A percentile compares a stretch with the other conserved stretches of the same genome.
These are phyloP conservation scores for Harpalus rubripes DNA, from an alignment of 2,888 invertebrate genomes.

Conservation along the genomic window DNA sequence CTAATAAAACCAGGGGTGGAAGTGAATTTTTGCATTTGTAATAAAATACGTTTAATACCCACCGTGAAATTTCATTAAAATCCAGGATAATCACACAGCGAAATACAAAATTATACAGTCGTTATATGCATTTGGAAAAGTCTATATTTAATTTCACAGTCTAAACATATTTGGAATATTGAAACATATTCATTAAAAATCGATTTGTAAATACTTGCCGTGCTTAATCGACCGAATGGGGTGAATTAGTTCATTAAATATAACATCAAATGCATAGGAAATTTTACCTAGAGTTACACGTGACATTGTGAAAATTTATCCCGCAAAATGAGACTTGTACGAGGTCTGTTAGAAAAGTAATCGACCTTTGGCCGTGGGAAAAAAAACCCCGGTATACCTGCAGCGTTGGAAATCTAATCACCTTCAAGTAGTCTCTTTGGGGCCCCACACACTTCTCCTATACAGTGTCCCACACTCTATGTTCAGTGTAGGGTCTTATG, in stretches of 20 bases:
- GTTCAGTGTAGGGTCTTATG: too few species aligned
- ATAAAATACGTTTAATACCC: slow-evolving; percentile 9
- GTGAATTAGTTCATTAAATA: background rate
- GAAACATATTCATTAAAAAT: slow-evolving; percentile 33
- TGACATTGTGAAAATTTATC: background rate
- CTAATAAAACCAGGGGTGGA: background rate
- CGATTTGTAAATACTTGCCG: background rate
- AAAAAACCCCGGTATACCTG: too few species aligned
- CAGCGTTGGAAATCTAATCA: too few species aligned
- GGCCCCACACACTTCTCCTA: too few species aligned
- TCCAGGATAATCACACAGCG: background rate
- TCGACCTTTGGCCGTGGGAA: too few species aligned
- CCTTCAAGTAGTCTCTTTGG: too few species aligned
- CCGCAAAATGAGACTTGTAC: background rate
- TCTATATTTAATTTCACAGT: slow-evolving; percentile 9
- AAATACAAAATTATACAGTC: slow-evolving; percentile 23
- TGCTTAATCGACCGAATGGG: background rate
- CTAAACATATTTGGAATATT: slow-evolving; percentile 21
- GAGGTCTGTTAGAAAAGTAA: too few species aligned
- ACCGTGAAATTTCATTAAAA: slow-evolving; percentile 26
- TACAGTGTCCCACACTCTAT: too few species aligned
- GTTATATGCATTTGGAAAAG: slow-evolving; percentile 20
- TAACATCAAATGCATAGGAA: background rate
- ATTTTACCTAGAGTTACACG: background rate
- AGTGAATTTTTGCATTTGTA: background rate